Conservation (phyloP, 2,797 vertebrate species). For the Sciurus carolinensis region DNA sequence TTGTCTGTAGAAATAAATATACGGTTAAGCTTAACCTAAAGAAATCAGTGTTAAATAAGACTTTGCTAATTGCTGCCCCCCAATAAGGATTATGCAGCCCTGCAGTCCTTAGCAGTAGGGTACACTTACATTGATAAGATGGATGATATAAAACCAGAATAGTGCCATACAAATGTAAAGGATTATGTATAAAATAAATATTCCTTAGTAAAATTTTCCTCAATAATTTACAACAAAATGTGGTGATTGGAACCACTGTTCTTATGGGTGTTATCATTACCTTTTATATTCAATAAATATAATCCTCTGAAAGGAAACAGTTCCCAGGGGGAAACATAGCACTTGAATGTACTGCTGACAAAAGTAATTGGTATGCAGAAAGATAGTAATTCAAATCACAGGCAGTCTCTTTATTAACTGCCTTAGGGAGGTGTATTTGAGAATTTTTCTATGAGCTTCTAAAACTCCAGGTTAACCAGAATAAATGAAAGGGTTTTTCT, state of each 20-base stretch:
- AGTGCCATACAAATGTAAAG: neutral
- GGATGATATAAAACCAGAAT: neutral
- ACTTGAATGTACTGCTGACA: neutral
- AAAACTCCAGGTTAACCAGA: neutral
- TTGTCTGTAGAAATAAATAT: conserved; percentile 61
- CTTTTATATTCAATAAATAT: conserved; percentile 20
- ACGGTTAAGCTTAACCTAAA: conserved; percentile 35
- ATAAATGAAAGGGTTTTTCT: neutral
- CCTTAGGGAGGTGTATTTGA: neutral
- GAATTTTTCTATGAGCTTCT: neutral
- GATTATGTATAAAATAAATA: conserved; percentile 23
- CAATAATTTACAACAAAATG: neutral
- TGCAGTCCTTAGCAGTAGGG: neutral
- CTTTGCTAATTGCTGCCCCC: neutral
- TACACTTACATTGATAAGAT: neutral
- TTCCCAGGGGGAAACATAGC: neutral
- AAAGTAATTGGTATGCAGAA: conserved; percentile 22
- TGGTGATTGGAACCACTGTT: neutral
- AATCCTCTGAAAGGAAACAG: neutral
- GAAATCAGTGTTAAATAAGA: conserved; percentile 40
- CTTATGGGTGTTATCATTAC: neutral
- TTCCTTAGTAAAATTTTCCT: neutral
- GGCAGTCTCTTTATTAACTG: neutral
- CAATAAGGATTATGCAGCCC: neutral
- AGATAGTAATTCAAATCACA: neutral